Base-by-base conservation (phyloP, 1,140 invertebrate species). In the Drosophila tristis region DNA sequence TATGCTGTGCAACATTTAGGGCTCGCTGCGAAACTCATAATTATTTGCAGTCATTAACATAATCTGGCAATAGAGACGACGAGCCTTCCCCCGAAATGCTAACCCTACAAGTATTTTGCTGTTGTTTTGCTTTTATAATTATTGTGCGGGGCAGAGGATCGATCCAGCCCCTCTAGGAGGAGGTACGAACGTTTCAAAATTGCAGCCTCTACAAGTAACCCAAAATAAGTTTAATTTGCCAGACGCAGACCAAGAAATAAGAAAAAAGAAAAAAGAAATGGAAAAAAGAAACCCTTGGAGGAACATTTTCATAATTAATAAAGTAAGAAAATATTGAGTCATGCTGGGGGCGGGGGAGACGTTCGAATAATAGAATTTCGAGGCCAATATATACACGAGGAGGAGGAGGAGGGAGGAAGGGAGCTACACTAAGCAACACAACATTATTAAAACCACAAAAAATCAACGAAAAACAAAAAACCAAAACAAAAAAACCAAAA, bases 41-140 rank as follows among this genome's bases (percentile, higher is more conserved):
- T 85, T 85, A 85, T 80, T 78, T 43, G 49, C 64, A 66, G 56
- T 65, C 74, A 85, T 85, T 85, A 85, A 81, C 81, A 85, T 85
- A 86, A 80, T 86, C 82, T 86, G 61, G 74, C 81, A 71, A 86
- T 86, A 80, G 62, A 68, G 9, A 45, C 35, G 9, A 9, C 44
- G 8, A 35, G 51, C 23, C 51, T 49, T 70, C 25, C 23, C 43
- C 66, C 44, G 11, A 70, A 70, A 70, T 44, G 77, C 72, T 47
- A 56, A 45, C 54, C 50, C 73, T 81, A 45, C 43, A 74, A 31
- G 31, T 31, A 31, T 31, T 39, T 39, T 13, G n/a, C 1, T 39
- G 13, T 5, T 39, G 2, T 64, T 65, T 74, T 63, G 16, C 49
- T 59, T 61, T 53, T 73, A 74, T 74, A 72, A 71, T 71, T 72